These are phyloP conservation scores for Drosophila maculinotata DNA, from an alignment of 2,888 invertebrate genomes.

Conservation along the genomic window DNA sequence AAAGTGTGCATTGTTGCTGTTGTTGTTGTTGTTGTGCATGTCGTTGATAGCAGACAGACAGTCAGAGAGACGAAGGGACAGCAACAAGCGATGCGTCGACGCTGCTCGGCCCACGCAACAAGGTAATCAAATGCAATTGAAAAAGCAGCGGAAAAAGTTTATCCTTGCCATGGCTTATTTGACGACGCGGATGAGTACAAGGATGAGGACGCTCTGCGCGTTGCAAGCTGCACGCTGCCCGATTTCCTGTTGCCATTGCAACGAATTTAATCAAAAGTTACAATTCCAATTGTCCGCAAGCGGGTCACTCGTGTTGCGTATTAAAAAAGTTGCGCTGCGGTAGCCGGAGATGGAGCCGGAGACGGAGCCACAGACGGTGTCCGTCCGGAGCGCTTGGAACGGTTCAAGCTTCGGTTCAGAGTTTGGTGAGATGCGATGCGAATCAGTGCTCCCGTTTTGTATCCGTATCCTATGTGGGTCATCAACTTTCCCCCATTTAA, in stretches of 20 bases:
- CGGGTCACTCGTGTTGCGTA: slow-evolving; percentile 81
- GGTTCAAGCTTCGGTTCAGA: slow-evolving; percentile 1
- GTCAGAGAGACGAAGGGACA: slow-evolving; percentile 5
- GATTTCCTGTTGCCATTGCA: slow-evolving; percentile 71
- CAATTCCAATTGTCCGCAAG: slow-evolving; percentile 81
- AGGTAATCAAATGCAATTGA: slow-evolving; percentile 81
- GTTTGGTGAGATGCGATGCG: slow-evolving; percentile 1
- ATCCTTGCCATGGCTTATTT: slow-evolving; percentile 56
- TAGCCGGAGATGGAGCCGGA: slow-evolving; percentile 13
- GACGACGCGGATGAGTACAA: not conserved
- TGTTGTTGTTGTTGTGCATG: slow-evolving; percentile 1
- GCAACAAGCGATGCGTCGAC: slow-evolving; percentile 43
- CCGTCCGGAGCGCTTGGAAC: slow-evolving; percentile 1
- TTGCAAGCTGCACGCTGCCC: slow-evolving; percentile 28
- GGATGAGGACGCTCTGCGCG: slow-evolving; percentile 7
- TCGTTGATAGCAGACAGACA: slow-evolving; percentile 9
- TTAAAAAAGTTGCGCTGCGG: slow-evolving; percentile 73
- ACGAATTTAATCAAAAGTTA: slow-evolving; percentile 83
- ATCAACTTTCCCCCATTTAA: slow-evolving; percentile 49
- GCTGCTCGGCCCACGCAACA: slow-evolving; percentile 64
- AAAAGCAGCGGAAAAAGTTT: slow-evolving; percentile 73
- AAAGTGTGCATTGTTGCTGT: slow-evolving; percentile 26
- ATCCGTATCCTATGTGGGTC: slow-evolving; percentile 39
- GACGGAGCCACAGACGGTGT: not conserved
- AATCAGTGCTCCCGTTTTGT: slow-evolving; percentile 25